Percentiles rank a stretch among this genome's conserved stretches.
Conservation (phyloP, 2,888 invertebrate genomes). For the Thecocarcelia acutangulata region DNA sequence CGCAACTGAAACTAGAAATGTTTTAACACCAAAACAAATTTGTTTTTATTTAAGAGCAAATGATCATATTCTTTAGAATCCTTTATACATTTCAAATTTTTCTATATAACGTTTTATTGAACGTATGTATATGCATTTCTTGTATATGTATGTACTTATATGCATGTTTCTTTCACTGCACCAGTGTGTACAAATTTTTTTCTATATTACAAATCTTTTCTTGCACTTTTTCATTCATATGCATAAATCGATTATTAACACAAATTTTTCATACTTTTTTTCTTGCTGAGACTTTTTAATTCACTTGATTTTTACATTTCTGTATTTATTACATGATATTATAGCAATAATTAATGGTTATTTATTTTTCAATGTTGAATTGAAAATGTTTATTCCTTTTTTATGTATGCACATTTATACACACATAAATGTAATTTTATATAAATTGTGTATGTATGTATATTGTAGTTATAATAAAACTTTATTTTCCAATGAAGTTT, state of each 20-base stretch:
- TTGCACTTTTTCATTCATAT: constrained; percentile 53
- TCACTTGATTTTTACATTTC: constrained; percentile 28
- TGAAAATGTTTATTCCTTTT: constrained; percentile 12
- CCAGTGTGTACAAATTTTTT: constrained; percentile 57
- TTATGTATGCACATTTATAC: neutral
- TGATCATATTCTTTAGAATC: constrained; percentile 5
- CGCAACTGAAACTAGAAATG: constrained; percentile 28
- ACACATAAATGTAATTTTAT: constrained; percentile 10
- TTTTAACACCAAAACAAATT: neutral
- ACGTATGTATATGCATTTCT: constrained; percentile 37
- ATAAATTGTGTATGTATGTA: constrained; percentile 27
- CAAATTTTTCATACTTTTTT: constrained; percentile 50
- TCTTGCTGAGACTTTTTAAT: constrained; percentile 21
- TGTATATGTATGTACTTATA: constrained; percentile 39
- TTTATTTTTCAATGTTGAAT: constrained; percentile 20
- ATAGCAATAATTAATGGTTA: constrained; percentile 6
- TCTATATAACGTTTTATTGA: constrained; percentile 33
- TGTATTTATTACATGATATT: neutral
- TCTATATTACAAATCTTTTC: constrained; percentile 24
- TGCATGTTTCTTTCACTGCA: constrained; percentile 53
- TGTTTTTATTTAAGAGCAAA: neutral
- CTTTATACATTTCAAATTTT: constrained; percentile 18
- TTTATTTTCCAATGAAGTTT: constrained; percentile 64
- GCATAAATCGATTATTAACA: constrained; percentile 66
- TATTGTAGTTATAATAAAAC: constrained; percentile 48